phyloP scores from a whole-genome alignment of 2,113 vertebrate genomes.

The Hippocampus barbouri region DNA sequence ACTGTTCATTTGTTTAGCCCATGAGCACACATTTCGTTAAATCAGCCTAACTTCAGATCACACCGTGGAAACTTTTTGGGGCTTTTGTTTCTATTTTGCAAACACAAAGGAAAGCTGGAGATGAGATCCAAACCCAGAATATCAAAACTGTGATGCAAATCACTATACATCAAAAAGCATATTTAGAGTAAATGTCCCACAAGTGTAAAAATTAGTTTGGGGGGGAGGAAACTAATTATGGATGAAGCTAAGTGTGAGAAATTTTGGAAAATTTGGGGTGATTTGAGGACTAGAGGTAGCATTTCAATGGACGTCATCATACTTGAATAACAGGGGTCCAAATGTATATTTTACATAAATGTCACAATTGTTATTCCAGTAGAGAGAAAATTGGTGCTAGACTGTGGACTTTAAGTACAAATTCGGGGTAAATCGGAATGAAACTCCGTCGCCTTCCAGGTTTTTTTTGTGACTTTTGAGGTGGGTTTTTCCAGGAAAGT shows the following conservation, averaged over 20 bases:
- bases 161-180: neutral
- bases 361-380: neutral
- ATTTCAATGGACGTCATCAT: no score
- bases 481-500: no score
- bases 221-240: neutral
- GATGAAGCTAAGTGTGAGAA: neutral
- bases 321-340: no score
- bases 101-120: neutral
- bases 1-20: constrained; percentile 24
- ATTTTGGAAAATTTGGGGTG: no score
- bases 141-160: neutral
- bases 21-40: constrained; percentile 64
- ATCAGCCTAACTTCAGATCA: constrained; percentile 8
- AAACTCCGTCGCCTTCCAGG: no score
- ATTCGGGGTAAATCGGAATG: neutral
- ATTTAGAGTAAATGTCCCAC: constrained; percentile 2
- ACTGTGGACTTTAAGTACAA: neutral
- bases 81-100: neutral
- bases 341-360: neutral
- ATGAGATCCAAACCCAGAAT: neutral
- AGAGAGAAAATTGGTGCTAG: neutral
- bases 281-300: no score
- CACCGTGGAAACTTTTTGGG: neutral
- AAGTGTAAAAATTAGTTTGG: neutral
- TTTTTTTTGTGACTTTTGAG: no score